phyloP scores from a whole-genome alignment of 2,113 vertebrate genomes.

The Oplegnathus fasciatus region DNA sequence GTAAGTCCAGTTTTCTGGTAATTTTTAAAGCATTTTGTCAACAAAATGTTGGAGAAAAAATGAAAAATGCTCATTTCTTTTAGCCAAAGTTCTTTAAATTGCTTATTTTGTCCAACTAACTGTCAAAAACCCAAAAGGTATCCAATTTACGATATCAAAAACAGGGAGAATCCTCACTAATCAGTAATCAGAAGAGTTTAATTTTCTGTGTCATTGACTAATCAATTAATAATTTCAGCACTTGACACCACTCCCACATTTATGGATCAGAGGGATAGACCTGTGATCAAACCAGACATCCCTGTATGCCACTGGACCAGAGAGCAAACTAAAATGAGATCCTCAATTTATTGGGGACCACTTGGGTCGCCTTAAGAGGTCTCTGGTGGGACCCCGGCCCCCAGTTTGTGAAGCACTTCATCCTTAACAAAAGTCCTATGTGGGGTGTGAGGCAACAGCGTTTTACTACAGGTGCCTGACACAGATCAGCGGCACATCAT shows the following conservation, averaged over 20 bases:
- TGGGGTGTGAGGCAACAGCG: not conserved
- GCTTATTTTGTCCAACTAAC: not conserved
- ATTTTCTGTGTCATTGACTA: not conserved
- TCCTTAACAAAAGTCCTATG: not conserved
- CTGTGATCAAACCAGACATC: not conserved
- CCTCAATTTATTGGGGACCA: not conserved
- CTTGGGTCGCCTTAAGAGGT: not conserved
- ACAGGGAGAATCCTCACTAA: not conserved
- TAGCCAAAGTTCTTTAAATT: not conserved
- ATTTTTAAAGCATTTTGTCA: not conserved
- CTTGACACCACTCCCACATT: too few relatives aligned
- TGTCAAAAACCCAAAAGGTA: not conserved
- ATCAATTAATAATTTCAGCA: not conserved
- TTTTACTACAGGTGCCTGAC: conserved; percentile 39
- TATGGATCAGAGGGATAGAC: not conserved
- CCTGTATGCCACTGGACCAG: not conserved
- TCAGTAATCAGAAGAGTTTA: not conserved
- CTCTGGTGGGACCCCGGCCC: not conserved
- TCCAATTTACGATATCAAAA: not conserved
- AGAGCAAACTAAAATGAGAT: not conserved
- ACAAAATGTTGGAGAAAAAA: not conserved
- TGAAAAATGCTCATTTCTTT: not conserved
- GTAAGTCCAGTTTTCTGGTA: not conserved
- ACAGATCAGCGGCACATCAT: conserved; percentile 18
- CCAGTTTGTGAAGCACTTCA: not conserved